Conservation (phyloP, 2,113 vertebrate genomes). For the Urocynchramus pylzowi region DNA sequence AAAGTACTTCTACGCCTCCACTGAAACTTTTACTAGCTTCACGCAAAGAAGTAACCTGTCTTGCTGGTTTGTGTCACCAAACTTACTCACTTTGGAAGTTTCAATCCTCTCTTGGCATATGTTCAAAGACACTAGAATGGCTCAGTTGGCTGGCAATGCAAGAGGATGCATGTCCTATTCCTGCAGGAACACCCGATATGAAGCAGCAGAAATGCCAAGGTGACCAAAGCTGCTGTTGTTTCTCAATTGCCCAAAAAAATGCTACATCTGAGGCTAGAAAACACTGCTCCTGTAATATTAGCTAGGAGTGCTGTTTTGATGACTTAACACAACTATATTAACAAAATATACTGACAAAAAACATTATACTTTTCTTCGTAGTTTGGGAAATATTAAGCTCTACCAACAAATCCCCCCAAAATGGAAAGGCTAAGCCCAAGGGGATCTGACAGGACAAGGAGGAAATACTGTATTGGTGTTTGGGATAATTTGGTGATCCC, state of each 20-base stretch:
- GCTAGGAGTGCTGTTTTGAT: not conserved
- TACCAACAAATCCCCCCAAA: not conserved
- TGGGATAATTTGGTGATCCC: not conserved
- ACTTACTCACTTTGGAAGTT: not conserved
- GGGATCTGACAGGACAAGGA: not conserved
- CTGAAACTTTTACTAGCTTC: not conserved
- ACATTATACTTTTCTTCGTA: accelerated
- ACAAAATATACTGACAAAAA: not conserved
- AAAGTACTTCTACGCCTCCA: not conserved
- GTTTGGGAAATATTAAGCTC: not conserved
- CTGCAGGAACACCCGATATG: not conserved
- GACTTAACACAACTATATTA: not conserved
- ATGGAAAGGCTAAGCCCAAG: not conserved
- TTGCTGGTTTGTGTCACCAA: not conserved
- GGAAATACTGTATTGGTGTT: not conserved
- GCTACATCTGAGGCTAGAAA: not conserved
- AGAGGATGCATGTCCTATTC: not conserved
- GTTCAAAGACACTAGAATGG: not conserved
- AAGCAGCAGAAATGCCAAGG: not conserved
- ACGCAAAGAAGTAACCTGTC: not conserved
- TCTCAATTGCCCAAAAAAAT: not conserved
- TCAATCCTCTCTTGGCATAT: not conserved
- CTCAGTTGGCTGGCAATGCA: not conserved
- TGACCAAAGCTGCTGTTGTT: not conserved
- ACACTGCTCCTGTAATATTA: not conserved